Evolutionary conservation across 2,888 invertebrate genomes (phyloP).

Genomic region (Drepana falcataria): DNA sequence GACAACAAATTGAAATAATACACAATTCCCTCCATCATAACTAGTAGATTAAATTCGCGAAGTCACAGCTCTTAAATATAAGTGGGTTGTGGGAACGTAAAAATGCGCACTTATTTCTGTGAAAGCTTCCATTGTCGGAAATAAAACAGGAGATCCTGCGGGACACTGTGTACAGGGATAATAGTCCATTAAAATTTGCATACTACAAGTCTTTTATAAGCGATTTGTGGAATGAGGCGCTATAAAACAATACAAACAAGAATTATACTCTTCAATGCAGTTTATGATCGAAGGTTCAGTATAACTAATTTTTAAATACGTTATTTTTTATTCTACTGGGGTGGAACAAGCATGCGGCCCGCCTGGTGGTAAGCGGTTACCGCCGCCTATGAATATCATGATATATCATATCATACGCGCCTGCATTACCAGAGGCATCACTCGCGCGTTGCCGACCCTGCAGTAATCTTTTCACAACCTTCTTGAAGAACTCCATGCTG

Average conservation of each 20-base stretch:
- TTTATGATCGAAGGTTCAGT: neutral
- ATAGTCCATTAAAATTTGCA: slow-evolving; percentile 40
- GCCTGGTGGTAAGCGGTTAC: too few relatives aligned
- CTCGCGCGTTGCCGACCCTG: too few relatives aligned
- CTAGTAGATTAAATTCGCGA: neutral
- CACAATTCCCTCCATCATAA: too few relatives aligned
- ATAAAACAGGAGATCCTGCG: neutral
- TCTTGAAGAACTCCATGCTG: too few relatives aligned
- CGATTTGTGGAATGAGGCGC: slow-evolving; percentile 22
- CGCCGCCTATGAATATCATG: too few relatives aligned
- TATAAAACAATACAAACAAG: slow-evolving; percentile 27
- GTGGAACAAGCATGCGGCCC: too few relatives aligned
- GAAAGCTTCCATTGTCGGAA: neutral
- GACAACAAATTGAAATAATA: too few relatives aligned
- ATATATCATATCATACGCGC: too few relatives aligned
- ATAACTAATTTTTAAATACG: neutral
- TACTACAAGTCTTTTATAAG: slow-evolving; percentile 29
- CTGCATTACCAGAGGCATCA: too few relatives aligned
- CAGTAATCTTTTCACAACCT: too few relatives aligned
- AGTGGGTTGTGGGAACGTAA: neutral
- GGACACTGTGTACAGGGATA: slow-evolving; percentile 12
- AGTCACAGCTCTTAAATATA: neutral
- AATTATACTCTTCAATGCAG: slow-evolving; percentile 4
- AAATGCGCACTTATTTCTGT: neutral
- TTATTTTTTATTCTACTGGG: too few relatives aligned